A percentile compares a stretch with the other conserved stretches of the same genome.
Conservation (phyloP, 2,113 vertebrate species). For the Tragelaphus buxtoni region DNA sequence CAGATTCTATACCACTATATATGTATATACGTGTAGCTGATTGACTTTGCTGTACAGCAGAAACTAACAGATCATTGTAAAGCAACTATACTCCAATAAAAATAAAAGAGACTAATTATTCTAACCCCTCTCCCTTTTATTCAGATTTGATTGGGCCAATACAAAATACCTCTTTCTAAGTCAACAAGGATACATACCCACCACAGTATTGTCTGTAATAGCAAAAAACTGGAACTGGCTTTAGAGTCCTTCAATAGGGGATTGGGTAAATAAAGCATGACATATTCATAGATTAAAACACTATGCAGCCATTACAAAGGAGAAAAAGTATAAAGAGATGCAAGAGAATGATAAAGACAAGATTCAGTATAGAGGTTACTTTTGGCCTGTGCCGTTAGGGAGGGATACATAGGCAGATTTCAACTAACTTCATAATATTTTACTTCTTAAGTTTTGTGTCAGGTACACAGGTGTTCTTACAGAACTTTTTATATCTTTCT, state of each 20-base stretch:
- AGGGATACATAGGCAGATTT: background rate
- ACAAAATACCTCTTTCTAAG: background rate
- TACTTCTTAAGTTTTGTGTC: slow-evolving; percentile 7
- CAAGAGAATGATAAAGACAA: background rate
- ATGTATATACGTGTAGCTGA: background rate
- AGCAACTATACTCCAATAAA: background rate
- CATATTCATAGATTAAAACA: background rate
- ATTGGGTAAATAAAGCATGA: background rate
- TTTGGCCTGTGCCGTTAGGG: background rate
- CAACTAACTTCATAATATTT: background rate
- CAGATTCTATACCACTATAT: background rate
- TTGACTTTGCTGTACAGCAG: background rate
- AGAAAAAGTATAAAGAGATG: background rate
- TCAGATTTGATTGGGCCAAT: background rate
- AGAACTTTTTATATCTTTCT: background rate
- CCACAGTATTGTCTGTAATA: background rate
- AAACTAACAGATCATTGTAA: background rate
- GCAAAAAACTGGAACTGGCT: background rate
- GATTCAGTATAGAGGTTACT: background rate
- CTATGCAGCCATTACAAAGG: background rate
- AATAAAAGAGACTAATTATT: background rate
- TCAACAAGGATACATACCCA: background rate
- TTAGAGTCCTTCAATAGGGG: background rate
- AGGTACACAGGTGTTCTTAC: background rate
- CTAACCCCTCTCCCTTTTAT: background rate